phyloP scores from a whole-genome alignment of 2,113 vertebrate genomes.

The Vireo altiloquus region DNA sequence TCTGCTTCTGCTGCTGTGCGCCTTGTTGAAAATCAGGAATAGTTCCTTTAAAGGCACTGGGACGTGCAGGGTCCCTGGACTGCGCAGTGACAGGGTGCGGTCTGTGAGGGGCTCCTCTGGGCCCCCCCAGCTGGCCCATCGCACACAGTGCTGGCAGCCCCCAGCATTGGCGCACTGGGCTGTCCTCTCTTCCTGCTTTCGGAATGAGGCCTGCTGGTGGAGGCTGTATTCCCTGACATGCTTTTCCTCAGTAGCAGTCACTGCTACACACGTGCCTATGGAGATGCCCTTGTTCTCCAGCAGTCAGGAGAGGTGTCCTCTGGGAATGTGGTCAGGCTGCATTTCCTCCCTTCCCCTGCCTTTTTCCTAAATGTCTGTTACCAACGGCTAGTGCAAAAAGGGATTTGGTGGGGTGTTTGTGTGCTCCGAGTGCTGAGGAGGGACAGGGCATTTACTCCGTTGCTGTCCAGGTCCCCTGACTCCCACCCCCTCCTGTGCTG shows the following conservation, averaged over 20 bases:
- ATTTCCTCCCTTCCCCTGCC: background rate
- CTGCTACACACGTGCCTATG: background rate
- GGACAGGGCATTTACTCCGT: background rate
- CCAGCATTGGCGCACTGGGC: too few species aligned
- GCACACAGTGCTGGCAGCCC: background rate
- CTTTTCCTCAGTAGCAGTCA: background rate
- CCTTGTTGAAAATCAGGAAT: background rate
- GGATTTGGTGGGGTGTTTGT: background rate
- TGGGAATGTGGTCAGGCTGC: background rate
- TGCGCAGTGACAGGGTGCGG: background rate
- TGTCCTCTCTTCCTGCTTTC: background rate
- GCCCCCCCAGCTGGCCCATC: background rate
- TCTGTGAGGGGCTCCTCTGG: background rate
- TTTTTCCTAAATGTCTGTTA: background rate
- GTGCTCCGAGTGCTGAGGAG: background rate
- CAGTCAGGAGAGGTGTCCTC: background rate
- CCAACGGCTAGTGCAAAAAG: background rate
- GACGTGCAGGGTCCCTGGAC: background rate
- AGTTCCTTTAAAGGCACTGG: background rate
- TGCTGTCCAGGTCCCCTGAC: background rate
- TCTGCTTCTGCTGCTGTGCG: background rate
- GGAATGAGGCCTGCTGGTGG: background rate
- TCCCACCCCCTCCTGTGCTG: accelerated
- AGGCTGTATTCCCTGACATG: background rate
- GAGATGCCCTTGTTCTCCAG: background rate